Evolutionary conservation across 2,888 invertebrate species (phyloP), one percentile per base, ranked within the genome.

Genomic region (Clivina fossor): DNA sequence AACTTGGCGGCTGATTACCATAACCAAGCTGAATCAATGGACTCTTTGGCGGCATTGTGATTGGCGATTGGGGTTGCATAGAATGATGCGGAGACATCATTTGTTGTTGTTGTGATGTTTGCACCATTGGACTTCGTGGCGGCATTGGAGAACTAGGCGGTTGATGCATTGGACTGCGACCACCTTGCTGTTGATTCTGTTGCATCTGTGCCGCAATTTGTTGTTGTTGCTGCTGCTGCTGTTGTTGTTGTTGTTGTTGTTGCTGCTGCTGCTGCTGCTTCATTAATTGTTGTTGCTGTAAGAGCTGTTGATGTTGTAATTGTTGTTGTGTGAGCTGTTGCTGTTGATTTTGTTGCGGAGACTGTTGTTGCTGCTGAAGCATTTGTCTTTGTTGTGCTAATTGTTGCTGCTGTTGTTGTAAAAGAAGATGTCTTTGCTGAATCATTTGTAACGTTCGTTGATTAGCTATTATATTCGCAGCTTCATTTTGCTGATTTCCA

Each of bases 101-200:
- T 58, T 74, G 67, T 51, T 66, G 67, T n/a, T n/a, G n/a, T n/a
- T n/a, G n/a, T n/a, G n/a, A n/a, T 1, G 61, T 68, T 60, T 73
- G 74, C 24, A 74, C 63, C 64, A 74, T 64, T 1, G 80, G 80
- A 68, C 79, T 79, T 24, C 78, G 71, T 2, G 77, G 76, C 9
- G 76, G 76, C 78, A 80, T 78, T 2, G 80, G 80, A 7, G 80
- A 80, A 48, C 73, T 78, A 5, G 80, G 78, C 9, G 78, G 78
- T 63, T 76, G 65, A 54, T 66, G 66, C 65, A 63, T 41, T 0
- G 74, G 74, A 63, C 71, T 73, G 18, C 71, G 33, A 44, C 65
- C 53, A 1, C 38, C 46, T 49, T 61, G 63, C n/a, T 51, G 54
- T 53, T 75, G 74, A 65, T 71, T 69, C 51, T 71, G 69, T 50